Percentiles rank a stretch among this genome's conserved stretches.
These are phyloP conservation scores for Nettapus auritus DNA, from an alignment of 2,113 vertebrate genomes.

Conservation along the genomic window DNA sequence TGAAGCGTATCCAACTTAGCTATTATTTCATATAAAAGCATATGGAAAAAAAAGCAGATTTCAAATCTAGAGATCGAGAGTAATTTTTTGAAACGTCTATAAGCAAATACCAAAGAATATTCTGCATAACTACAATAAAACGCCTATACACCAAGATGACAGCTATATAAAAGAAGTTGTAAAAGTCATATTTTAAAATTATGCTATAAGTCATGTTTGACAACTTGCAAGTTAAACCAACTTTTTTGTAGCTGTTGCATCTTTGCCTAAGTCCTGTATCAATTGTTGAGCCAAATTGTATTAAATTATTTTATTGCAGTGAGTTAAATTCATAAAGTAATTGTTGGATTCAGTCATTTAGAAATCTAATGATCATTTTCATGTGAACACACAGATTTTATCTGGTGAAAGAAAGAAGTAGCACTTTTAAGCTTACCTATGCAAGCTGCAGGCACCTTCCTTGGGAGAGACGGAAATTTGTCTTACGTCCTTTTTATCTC, in stretches of 20 bases:
- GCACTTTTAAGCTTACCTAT: conserved; percentile 45
- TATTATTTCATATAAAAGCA: neutral
- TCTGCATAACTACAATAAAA: neutral
- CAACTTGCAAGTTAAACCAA: neutral
- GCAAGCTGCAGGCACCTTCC: neutral
- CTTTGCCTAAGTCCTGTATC: neutral
- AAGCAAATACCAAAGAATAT: neutral
- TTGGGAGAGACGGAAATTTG: neutral
- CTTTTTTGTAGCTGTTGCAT: neutral
- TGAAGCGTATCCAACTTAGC: neutral
- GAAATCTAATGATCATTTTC: neutral
- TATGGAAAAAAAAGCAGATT: neutral
- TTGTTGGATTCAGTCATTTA: neutral
- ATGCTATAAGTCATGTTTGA: neutral
- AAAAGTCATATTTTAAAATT: neutral
- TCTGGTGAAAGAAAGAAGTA: neutral
- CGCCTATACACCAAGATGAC: neutral
- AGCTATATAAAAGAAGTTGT: neutral
- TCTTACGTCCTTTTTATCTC: neutral
- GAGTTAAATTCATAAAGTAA: neutral
- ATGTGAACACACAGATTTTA: neutral
- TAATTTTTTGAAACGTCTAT: neutral
- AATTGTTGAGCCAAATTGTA: neutral
- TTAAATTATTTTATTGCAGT: neutral
- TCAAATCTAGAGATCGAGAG: neutral